Conservation (phyloP, 37 sponge, comb jelly and placozoan genomes). For the Ianthella basta region DNA sequence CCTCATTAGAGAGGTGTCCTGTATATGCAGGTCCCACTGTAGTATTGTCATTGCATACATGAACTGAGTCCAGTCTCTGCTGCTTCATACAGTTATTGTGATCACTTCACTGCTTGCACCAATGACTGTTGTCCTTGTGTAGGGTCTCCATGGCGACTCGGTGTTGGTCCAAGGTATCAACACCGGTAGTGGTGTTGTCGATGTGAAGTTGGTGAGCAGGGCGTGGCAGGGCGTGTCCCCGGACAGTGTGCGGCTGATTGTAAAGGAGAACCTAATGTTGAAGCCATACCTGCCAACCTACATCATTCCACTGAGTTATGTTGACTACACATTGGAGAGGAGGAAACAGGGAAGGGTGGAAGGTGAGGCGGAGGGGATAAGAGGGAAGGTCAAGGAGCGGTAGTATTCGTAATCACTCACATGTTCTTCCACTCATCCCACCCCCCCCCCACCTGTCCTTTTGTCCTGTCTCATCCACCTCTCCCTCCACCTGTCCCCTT, state of each 20-base stretch:
- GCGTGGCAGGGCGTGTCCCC: conserved; percentile 63
- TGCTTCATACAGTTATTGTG: too few relatives aligned
- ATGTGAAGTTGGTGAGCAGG: conserved; percentile 65
- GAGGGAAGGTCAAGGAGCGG: too few relatives aligned
- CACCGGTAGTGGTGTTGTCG: conserved; percentile 87
- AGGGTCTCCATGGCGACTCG: conserved; percentile 80
- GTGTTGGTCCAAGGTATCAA: conserved; percentile 83
- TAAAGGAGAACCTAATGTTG: conserved; percentile 95
- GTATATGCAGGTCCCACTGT: too few relatives aligned
- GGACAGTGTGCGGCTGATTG: conserved; percentile 76
- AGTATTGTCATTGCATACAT: too few relatives aligned
- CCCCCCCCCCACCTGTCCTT: too few relatives aligned
- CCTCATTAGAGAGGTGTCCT: too few relatives aligned
- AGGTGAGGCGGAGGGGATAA: conserved; percentile 8
- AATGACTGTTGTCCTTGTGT: too few relatives aligned
- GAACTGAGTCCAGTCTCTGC: too few relatives aligned
- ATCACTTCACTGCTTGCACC: too few relatives aligned
- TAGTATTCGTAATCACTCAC: too few relatives aligned
- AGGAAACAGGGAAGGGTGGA: conserved; percentile 82
- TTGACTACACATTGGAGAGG: conserved; percentile 87
- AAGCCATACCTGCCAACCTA: conserved; percentile 75
- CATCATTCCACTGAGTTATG: conserved; percentile 76
- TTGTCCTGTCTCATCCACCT: background rate
- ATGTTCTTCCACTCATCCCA: too few relatives aligned
- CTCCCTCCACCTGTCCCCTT: background rate